Evolutionary conservation across 2,113 vertebrate species (phyloP), one percentile per base, ranked within the genome.

Genomic region (Spizaetus ornatus): DNA sequence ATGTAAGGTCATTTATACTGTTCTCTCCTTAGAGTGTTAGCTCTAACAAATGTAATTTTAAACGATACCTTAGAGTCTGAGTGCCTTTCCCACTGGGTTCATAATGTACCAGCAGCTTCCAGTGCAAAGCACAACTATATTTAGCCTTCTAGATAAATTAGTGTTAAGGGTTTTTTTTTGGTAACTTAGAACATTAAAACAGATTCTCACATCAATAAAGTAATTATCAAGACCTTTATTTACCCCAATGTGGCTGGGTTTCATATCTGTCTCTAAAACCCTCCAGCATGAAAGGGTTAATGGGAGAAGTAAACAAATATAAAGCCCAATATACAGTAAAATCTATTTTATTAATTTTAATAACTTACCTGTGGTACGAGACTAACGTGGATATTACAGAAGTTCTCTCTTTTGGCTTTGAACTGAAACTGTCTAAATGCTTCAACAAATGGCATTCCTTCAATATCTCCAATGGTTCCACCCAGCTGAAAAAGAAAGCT

Each of bases 361-460:
- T 43, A 88, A 91, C 50, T 88, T 96, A 98, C 98, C 98, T 98
- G 98, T 42, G 98, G 98, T 27, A 98, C 98, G 53, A 99, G 95
- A 89, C 98, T 99, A 80, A 98, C 98, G 19, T 99, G 98, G 79
- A 99, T 98, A 63, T 98, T 98, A 87, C 98, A 98, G 95, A 99
- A 99, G 93, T 98, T 98, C 62, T 98, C 98, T 95, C 95, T 96
- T 95, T 98, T 98, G 43, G 98, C 98, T 90, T 98, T 98, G 96
- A 99, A 99, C 79, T 99, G 98, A 95, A 99, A 99, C 58, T 98
- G 98, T 72, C 98, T 98, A 93, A 99, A 99, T 3, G 98, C 98
- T 97, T 99, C 98, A 86, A 99, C 96, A 94, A 98, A 99, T 1
- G 98, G 98, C 98, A 99, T 99, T 88, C 98, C 98, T 97, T 99